Percentiles rank a stretch among this genome's conserved stretches.
phyloP scores from a whole-genome alignment of 2,888 invertebrate species.

The Ophion obscuratus region DNA sequence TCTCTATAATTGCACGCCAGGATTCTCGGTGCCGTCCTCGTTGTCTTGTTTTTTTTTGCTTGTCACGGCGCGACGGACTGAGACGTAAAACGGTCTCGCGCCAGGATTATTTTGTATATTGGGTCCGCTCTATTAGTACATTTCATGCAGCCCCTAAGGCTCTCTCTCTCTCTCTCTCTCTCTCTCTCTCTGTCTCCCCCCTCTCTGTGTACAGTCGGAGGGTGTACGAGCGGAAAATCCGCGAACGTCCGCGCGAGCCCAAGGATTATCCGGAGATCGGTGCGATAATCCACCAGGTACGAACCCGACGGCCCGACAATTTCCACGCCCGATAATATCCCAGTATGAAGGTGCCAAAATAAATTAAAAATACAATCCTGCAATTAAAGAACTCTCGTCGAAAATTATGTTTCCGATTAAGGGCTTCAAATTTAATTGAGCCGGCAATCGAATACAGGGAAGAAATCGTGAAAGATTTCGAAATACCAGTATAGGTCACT shows the following conservation, averaged over 20 bases:
- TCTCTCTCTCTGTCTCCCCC: too few relatives aligned
- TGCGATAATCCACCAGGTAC: constrained; percentile 59
- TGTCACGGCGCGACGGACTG: constrained; percentile 28
- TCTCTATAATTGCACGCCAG: constrained; percentile 25
- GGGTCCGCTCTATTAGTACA: constrained; percentile 9
- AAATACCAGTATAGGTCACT: too few relatives aligned
- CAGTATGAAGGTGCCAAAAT: constrained; percentile 8
- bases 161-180: too few relatives aligned
- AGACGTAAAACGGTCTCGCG: constrained; percentile 40
- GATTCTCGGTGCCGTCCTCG: neutral
- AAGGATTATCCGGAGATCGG: constrained; percentile 63
- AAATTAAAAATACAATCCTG: neutral
- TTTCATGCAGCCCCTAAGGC: neutral
- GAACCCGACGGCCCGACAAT: constrained; percentile 36
- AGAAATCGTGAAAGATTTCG: neutral
- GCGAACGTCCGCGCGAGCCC: constrained; percentile 48
- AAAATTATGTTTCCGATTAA: too few relatives aligned
- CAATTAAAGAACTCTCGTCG: too few relatives aligned
- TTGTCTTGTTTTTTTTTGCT: constrained; percentile 28
- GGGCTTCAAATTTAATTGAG: too few relatives aligned
- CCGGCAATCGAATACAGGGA: neutral
- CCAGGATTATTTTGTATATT: constrained; percentile 43
- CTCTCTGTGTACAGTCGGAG: neutral
- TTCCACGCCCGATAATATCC: constrained; percentile 26
- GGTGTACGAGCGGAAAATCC: constrained; percentile 42